Evolutionary conservation across 2,113 vertebrate genomes (phyloP).

Genomic region (Corvus cornix): DNA sequence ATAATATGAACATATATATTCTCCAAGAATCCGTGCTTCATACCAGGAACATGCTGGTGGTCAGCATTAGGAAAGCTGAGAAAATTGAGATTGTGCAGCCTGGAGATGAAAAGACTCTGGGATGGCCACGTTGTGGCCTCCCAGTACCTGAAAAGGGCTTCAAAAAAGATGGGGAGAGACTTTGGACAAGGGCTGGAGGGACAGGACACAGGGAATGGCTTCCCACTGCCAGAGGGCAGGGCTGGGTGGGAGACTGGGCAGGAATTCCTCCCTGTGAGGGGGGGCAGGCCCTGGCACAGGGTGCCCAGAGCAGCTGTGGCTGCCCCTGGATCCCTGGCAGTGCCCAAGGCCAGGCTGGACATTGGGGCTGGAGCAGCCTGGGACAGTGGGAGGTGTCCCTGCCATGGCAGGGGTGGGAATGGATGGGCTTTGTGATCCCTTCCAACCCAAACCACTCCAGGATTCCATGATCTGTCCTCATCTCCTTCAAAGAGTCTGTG

Average conservation of each 20-base stretch:
- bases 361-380: not conserved
- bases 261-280: not conserved
- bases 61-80: not conserved
- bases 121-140: not conserved
- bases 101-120: not conserved
- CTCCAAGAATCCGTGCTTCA: not conserved
- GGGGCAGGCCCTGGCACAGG: not conserved
- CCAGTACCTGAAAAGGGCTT: not conserved
- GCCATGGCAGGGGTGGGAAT: not conserved
- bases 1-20: not conserved
- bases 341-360: not conserved
- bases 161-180: not conserved
- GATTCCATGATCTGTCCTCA: not conserved
- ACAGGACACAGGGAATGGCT: not conserved
- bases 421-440: not conserved
- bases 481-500: not conserved
- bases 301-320: not conserved
- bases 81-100: not conserved
- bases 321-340: not conserved
- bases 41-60: not conserved
- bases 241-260: rapidly evolving
- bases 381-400: not conserved
- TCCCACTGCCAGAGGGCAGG: not conserved
- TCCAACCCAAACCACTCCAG: not conserved
- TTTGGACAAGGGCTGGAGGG: not conserved